Conservation (phyloP, 2,113 vertebrate species). For the Vanacampus margaritifer region DNA sequence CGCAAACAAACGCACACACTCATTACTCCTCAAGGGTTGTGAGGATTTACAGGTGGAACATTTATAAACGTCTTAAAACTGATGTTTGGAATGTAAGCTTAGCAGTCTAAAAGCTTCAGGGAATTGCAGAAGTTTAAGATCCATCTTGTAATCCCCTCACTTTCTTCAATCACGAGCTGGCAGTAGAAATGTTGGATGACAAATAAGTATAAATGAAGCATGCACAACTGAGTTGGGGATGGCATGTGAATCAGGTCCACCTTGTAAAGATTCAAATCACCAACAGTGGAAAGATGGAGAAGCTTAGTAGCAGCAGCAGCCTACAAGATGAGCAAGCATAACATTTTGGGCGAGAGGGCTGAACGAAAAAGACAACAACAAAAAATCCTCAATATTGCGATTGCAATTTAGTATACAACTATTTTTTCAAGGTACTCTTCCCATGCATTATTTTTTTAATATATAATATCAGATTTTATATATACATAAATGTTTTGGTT, state of each 20-base stretch:
- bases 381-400: no score
- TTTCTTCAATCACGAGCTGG: conserved; percentile 19
- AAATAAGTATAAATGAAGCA: neutral
- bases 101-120: conserved; percentile 10
- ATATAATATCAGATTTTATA: no score
- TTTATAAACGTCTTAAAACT: conserved; percentile 16
- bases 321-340: no score
- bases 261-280: neutral
- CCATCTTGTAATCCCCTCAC: conserved; percentile 22
- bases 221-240: no score
- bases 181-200: conserved; percentile 5
- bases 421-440: no score
- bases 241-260: no score
- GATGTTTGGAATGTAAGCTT: conserved; percentile 7
- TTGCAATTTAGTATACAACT: no score
- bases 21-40: neutral
- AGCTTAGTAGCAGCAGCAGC: no score
- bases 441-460: no score
- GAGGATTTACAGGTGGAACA: conserved; percentile 10
- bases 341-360: no score
- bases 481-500: no score
- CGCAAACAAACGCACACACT: neutral
- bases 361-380: no score
- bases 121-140: conserved; percentile 20
- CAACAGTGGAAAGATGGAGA: neutral